phyloP scores from a whole-genome alignment of 2,888 invertebrate species.

The Pseudoips prasinana region DNA sequence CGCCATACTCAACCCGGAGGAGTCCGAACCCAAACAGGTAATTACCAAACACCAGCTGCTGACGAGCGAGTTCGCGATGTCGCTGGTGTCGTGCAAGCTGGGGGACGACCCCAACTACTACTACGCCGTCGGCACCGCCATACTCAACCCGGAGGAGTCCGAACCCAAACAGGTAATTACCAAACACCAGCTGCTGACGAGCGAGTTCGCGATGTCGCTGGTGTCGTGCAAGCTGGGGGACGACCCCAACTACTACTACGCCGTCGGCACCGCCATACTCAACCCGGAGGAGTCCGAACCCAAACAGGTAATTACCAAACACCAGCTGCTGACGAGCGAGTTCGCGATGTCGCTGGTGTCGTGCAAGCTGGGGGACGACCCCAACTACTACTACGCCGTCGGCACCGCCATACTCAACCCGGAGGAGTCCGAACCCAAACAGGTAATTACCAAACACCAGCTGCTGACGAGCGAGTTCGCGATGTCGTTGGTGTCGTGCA shows the following conservation, averaged over 20 bases:
- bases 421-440: constrained; percentile 94
- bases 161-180: constrained; percentile 84
- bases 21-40: constrained; percentile 90
- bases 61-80: constrained; percentile 90
- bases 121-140: constrained; percentile 93
- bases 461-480: constrained; percentile 93
- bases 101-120: constrained; percentile 93
- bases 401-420: constrained; percentile 94
- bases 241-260: constrained; percentile 91
- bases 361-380: constrained; percentile 91
- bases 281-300: constrained; percentile 95
- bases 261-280: constrained; percentile 93
- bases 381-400: constrained; percentile 91
- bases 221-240: constrained; percentile 92
- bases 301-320: constrained; percentile 62
- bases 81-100: constrained; percentile 90
- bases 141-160: constrained; percentile 93
- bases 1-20: constrained; percentile 92
- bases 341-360: constrained; percentile 92
- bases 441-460: constrained; percentile 46
- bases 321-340: constrained; percentile 88
- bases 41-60: constrained; percentile 86
- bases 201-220: constrained; percentile 91
- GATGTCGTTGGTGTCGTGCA: constrained; percentile 92
- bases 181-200: constrained; percentile 89